phyloP scores from a whole-genome alignment of 2,797 vertebrate genomes.

The Sitta carolinensis region DNA sequence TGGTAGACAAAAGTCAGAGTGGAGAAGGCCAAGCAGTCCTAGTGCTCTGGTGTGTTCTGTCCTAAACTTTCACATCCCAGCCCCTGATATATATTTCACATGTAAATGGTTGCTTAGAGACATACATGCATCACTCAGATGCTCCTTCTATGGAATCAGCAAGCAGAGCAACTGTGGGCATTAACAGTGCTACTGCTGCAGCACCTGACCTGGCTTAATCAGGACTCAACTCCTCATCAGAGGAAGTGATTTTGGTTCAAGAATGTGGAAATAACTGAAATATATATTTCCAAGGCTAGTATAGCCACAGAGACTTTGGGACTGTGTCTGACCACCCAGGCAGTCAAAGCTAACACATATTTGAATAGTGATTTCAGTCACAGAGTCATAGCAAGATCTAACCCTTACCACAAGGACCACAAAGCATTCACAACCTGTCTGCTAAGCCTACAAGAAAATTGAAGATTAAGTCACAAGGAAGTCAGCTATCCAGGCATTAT shows the following conservation, averaged over 20 bases:
- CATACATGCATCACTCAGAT: neutral
- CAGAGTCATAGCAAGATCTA: neutral
- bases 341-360: neutral
- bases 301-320: neutral
- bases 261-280: neutral
- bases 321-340: neutral
- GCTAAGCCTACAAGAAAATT: neutral
- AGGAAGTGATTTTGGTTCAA: neutral
- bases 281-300: neutral
- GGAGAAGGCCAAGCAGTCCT: neutral
- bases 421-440: neutral
- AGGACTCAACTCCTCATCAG: neutral
- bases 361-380: neutral
- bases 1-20: neutral
- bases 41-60: neutral
- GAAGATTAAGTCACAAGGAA: conserved; percentile 3
- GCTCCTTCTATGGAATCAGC: neutral
- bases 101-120: neutral
- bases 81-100: neutral
- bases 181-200: neutral
- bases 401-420: neutral
- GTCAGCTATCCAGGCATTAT: neutral
- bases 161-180: neutral
- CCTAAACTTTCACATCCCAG: neutral
- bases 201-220: neutral